Conservation (phyloP, 2,797 vertebrate species). For the Hydrocynus forskahlii region DNA sequence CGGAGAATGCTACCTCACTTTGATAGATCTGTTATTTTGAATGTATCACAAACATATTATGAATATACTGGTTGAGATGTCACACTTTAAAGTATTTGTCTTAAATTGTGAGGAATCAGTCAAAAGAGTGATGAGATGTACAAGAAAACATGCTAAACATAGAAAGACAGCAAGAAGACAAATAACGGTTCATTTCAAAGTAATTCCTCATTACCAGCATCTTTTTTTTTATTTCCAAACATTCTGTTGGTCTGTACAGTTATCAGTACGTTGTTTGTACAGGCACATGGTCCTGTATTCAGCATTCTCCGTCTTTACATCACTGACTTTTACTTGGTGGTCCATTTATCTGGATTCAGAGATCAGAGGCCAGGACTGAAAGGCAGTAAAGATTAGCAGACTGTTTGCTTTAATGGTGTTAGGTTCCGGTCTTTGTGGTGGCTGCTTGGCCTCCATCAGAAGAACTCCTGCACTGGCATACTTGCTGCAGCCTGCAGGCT, state of each 20-base stretch:
- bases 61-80: neutral
- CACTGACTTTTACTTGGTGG: neutral
- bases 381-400: slow-evolving; percentile 32
- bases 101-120: neutral
- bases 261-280: neutral
- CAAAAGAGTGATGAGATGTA: neutral
- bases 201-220: neutral
- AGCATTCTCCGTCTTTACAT: neutral
- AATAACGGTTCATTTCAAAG: neutral
- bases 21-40: neutral
- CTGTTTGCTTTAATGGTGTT: slow-evolving; percentile 1
- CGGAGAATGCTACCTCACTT: too few species aligned
- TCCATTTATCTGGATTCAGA: neutral
- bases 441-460: neutral
- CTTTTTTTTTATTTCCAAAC: neutral
- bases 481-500: neutral
- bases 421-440: neutral
- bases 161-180: neutral
- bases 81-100: neutral
- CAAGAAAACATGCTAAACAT: neutral
- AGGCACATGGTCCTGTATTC: slow-evolving; percentile 1
- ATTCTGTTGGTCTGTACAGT: neutral
- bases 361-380: neutral
- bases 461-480: neutral
- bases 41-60: neutral